These are phyloP conservation scores for Myocastor coypus DNA, from an alignment of 2,113 vertebrate genomes.

Conservation along the genomic window DNA sequence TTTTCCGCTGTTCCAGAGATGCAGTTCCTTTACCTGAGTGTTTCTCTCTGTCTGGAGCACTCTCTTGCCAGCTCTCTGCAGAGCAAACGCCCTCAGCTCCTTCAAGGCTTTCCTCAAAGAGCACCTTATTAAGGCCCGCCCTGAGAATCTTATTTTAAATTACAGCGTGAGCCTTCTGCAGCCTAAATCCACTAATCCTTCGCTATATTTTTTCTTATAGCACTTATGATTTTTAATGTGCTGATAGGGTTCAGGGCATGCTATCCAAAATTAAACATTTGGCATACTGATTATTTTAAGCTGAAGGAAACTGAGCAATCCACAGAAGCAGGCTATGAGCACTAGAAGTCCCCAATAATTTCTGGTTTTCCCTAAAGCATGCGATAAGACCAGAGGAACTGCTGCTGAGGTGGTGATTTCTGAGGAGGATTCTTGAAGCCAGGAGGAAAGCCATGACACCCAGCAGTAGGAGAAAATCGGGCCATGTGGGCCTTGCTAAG, in stretches of 20 bases:
- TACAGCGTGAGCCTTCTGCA: not conserved
- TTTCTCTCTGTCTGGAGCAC: not conserved
- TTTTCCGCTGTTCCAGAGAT: not conserved
- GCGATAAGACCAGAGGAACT: not conserved
- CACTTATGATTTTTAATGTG: not conserved
- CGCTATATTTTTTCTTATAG: not conserved
- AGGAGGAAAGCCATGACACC: not conserved
- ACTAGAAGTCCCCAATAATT: not conserved
- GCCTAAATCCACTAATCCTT: not conserved
- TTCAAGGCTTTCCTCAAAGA: not conserved
- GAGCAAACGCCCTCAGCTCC: not conserved
- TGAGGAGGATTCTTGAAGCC: not conserved
- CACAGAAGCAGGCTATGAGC: not conserved
- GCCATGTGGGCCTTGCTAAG: not conserved
- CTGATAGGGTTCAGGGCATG: not conserved
- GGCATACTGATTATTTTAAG: not conserved
- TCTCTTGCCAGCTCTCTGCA: not conserved
- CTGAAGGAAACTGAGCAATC: not conserved
- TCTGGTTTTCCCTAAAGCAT: not conserved
- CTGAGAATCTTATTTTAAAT: not conserved
- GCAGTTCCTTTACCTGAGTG: not conserved
- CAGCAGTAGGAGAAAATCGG: not conserved
- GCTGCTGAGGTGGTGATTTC: not conserved
- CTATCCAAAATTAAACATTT: not conserved
- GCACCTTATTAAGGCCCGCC: not conserved